Conservation (phyloP, 2,113 vertebrate genomes). For the Phainopepla nitens region DNA sequence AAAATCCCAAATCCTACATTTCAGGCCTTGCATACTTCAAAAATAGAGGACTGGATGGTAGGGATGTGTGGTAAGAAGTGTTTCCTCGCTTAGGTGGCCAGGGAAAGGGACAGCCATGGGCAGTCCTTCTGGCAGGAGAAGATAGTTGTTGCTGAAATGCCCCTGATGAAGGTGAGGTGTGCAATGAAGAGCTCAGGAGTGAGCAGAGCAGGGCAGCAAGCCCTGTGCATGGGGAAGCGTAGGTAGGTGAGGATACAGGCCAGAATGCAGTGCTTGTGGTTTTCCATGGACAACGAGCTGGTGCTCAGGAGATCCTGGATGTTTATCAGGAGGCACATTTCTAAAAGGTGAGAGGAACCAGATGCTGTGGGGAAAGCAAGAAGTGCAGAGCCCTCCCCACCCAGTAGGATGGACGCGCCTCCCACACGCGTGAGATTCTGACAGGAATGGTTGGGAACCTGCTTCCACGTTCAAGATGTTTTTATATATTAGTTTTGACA, state of each 20-base stretch:
- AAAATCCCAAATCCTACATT: slow-evolving; percentile 28
- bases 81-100: background rate
- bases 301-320: background rate
- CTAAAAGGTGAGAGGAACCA: background rate
- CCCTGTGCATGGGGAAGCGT: rapidly evolving
- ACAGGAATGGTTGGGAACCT: background rate
- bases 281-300: background rate
- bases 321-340: rapidly evolving
- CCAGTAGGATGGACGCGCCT: background rate
- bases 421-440: background rate
- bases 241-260: background rate
- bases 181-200: background rate
- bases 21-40: background rate
- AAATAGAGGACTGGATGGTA: background rate
- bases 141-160: background rate
- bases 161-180: background rate
- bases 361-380: background rate
- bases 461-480: background rate
- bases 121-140: background rate
- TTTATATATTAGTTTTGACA: background rate
- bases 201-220: background rate
- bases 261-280: background rate
- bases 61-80: background rate
- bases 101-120: background rate
- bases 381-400: background rate